Conservation (phyloP, 2,888 invertebrate species). For the Zaprionus obscuricornis region DNA sequence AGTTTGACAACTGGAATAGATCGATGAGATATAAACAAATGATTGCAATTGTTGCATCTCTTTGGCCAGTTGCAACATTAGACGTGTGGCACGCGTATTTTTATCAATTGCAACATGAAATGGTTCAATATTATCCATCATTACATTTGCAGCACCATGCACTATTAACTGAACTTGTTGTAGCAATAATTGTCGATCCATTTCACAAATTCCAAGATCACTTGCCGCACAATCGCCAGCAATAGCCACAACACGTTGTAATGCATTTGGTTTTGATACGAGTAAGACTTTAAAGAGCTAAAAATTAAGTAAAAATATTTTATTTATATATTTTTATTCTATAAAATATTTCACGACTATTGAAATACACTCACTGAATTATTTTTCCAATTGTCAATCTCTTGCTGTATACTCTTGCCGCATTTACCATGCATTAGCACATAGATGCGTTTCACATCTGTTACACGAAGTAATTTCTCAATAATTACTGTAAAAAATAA, state of each 20-base stretch:
- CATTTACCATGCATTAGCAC: slow-evolving; percentile 85
- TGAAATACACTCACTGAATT: slow-evolving; percentile 85
- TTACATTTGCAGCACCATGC: slow-evolving; percentile 96
- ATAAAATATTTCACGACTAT: no score
- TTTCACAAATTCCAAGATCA: slow-evolving; percentile 80
- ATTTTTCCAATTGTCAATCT: slow-evolving; percentile 88
- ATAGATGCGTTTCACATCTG: slow-evolving; percentile 85
- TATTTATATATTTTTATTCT: no score
- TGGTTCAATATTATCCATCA: slow-evolving; percentile 88
- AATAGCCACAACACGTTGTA: slow-evolving; percentile 78
- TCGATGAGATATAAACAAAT: slow-evolving; percentile 88
- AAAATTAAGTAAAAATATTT: not conserved
- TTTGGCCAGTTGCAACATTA: slow-evolving; percentile 86
- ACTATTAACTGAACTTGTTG: slow-evolving; percentile 86
- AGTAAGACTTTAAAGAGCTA: slow-evolving; percentile 32
- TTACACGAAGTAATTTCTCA: slow-evolving; percentile 79
- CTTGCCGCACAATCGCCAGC: slow-evolving; percentile 81
- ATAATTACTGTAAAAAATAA: slow-evolving; percentile 37
- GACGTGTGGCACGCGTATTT: slow-evolving; percentile 88
- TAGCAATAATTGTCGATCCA: slow-evolving; percentile 75
- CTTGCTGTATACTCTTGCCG: slow-evolving; percentile 86
- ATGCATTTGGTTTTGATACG: slow-evolving; percentile 69
- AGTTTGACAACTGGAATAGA: slow-evolving; percentile 87
- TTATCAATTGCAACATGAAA: slow-evolving; percentile 87
- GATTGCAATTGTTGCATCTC: slow-evolving; percentile 85